Conservation (phyloP, 2,888 invertebrate species). For the Scaptomyza polygonia region DNA sequence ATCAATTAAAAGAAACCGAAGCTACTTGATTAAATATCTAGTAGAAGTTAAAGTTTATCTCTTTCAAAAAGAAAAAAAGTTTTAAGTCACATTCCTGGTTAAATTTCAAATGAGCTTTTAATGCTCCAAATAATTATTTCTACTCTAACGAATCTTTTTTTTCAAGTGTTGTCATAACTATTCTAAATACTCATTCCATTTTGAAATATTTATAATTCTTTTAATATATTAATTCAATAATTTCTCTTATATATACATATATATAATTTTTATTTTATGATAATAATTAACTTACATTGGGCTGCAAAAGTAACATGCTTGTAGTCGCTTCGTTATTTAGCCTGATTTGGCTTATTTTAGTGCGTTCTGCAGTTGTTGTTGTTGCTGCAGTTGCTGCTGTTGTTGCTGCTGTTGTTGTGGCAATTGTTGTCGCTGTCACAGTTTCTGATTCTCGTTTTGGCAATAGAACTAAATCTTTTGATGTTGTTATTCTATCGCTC, state of each 20-base stretch:
- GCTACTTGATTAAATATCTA: neutral
- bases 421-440: slow-evolving; percentile 38
- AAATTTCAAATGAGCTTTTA: no score
- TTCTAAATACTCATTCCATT: no score
- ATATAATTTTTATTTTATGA: no score
- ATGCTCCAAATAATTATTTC: no score
- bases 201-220: no score
- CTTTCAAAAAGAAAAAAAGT: no score
- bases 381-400: slow-evolving; percentile 38
- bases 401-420: slow-evolving; percentile 2
- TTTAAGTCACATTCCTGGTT: no score
- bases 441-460: slow-evolving; percentile 32
- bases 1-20: neutral
- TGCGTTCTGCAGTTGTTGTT: slow-evolving; percentile 43
- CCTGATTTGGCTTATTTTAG: slow-evolving; percentile 77
- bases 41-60: no score
- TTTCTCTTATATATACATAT: no score
- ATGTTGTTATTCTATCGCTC: slow-evolving; percentile 49
- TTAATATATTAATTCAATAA: no score
- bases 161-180: no score
- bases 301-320: slow-evolving; percentile 97
- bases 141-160: no score
- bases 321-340: slow-evolving; percentile 83
- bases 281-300: slow-evolving; percentile 95
- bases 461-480: slow-evolving; percentile 45